Evolutionary conservation across 2,888 invertebrate species (phyloP), one percentile per base, ranked within the genome.

Genomic region (Argyra leucocephala): DNA sequence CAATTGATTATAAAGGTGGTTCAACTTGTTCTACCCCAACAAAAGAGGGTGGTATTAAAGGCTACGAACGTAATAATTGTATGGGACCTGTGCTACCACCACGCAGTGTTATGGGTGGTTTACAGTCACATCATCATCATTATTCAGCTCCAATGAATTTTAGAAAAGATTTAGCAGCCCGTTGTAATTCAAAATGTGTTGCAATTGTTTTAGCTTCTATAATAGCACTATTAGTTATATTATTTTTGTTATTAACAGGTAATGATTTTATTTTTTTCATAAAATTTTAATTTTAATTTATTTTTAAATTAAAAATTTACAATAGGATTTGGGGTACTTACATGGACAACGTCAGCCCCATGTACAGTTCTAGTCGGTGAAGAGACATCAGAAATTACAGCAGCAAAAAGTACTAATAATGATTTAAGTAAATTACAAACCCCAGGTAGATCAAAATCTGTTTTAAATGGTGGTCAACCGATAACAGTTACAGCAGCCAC

Each of bases 141-240:
- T 90, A 89, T 77, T 86, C 88, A 70, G 88, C 89, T 72, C 85
- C 91, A 74, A 91, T 91, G 82, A 92, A 91, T 81, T 91, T 92
- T 81, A 87, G 90, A 77, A 92, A 93, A 84, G 91, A 90, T 73
- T 83, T 92, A 74, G 88, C 90, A 66, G 89, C 91, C 72, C 85
- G 86, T 74, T 96, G 96, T 82, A 91, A 92, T 69, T 95, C 95
- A 92, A 91, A 91, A 80, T 92, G 94, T 81, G 88, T 93, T 72
- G 93, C 94, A 70, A 90, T 96, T 77, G 87, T 90, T 72, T 89
- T 93, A 78, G 89, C 93, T 76, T 85, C 91, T 80, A 84, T 93
- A 73, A 88, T 91, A 73, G 86, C 91, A 73, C 85, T 91, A 74
- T 84, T 95, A 73, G 86, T 89, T 75, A 89, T 92, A 71, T 88